Evolutionary conservation across 2,113 vertebrate genomes (phyloP).

Genomic region (Podarcis muralis): DNA sequence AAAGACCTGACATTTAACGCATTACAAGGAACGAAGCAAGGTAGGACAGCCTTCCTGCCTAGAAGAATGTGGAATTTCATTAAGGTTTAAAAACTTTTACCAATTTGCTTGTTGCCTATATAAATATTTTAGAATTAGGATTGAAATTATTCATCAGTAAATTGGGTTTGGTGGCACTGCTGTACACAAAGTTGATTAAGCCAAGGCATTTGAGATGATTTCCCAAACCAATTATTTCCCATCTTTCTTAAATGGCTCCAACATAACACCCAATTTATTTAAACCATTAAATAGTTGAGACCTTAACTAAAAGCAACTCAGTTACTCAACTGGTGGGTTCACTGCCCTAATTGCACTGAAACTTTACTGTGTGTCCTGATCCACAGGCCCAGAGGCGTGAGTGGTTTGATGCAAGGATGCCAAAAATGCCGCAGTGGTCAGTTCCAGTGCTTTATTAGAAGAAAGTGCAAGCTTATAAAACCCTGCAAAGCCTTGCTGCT

Average conservation of each 20-base stretch:
- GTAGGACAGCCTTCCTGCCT: not conserved
- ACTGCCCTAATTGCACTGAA: not conserved
- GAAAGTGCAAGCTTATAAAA: too few species aligned
- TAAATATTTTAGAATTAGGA: not conserved
- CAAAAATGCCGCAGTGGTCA: too few species aligned
- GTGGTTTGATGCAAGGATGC: too few species aligned
- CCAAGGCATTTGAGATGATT: not conserved
- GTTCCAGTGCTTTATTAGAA: too few species aligned
- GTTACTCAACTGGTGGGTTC: not conserved
- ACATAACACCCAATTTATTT: not conserved
- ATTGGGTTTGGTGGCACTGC: not conserved
- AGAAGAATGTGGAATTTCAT: not conserved
- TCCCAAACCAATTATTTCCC: not conserved
- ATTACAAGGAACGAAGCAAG: constrained; percentile 29
- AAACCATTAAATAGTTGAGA: not conserved
- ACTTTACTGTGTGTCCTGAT: not conserved
- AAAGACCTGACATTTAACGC: constrained; percentile 1
- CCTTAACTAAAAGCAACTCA: not conserved
- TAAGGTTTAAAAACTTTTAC: not conserved
- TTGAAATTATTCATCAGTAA: not conserved
- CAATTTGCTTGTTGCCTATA: constrained; percentile 6
- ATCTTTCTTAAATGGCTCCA: not conserved
- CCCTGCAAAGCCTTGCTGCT: too few species aligned
- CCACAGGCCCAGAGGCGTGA: too few species aligned
- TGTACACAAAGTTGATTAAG: not conserved